Evolutionary conservation across 2,797 vertebrate species (phyloP).

Genomic region (Epinephelus awoara): DNA sequence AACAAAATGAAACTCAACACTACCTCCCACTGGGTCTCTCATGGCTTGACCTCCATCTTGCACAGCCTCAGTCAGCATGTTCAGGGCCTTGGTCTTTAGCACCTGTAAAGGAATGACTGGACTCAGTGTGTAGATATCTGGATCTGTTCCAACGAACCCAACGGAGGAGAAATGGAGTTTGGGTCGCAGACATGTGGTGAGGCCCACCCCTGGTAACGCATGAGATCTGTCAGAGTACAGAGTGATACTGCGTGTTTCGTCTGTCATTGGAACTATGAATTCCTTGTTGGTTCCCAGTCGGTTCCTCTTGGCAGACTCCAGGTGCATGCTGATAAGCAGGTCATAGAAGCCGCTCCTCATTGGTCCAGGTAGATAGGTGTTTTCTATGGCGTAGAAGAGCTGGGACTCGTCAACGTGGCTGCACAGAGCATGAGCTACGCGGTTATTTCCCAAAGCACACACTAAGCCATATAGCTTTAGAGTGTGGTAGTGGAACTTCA

Average conservation of each 20-base stretch:
- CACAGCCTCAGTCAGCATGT: slow-evolving; percentile 94
- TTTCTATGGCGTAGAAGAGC: slow-evolving; percentile 94
- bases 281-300: slow-evolving; percentile 95
- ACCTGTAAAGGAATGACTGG: slow-evolving; percentile 89
- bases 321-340: slow-evolving; percentile 95
- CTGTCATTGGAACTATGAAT: slow-evolving; percentile 95
- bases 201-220: slow-evolving; percentile 92
- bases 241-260: slow-evolving; percentile 88
- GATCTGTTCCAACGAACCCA: slow-evolving; percentile 89
- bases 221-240: slow-evolving; percentile 88
- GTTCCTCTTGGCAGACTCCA: slow-evolving; percentile 94
- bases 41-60: slow-evolving; percentile 94
- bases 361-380: slow-evolving; percentile 91
- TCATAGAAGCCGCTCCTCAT: slow-evolving; percentile 95
- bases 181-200: slow-evolving; percentile 92
- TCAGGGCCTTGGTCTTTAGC: slow-evolving; percentile 90
- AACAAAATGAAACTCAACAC: slow-evolving; percentile 96
- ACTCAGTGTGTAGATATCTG: slow-evolving; percentile 89
- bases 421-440: slow-evolving; percentile 94
- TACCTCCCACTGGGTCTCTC: slow-evolving; percentile 94
- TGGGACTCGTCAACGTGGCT: slow-evolving; percentile 96
- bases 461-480: slow-evolving; percentile 93
- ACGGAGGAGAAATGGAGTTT: slow-evolving; percentile 91
- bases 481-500: slow-evolving; percentile 95
- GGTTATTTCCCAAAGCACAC: slow-evolving; percentile 97